Evolutionary conservation across 2,797 vertebrate species (phyloP), one percentile per base, ranked within the genome.

Genomic region (Semotilus atromaculatus): DNA sequence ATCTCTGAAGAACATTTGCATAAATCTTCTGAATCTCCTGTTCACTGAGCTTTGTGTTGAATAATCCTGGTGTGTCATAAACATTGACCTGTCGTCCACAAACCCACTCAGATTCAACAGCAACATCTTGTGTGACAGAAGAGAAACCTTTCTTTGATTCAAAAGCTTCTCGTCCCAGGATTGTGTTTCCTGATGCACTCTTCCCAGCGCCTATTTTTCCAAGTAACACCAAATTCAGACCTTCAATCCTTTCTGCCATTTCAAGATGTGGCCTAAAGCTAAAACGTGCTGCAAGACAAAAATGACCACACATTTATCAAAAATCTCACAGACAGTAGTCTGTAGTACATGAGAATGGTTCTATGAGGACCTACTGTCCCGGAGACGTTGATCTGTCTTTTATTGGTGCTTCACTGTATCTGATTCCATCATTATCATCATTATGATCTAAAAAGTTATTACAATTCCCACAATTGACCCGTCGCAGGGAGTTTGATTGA

Each of bases 1-100:
- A 34, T 66, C 1, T 66, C 62, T 34, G 29, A 0, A 66, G 62
- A 34, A 34, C 7, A 0, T 19, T 0, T 19, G 0, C 18, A 8
- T 29, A 6, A 2, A 21, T 8, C 16, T 9, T 1, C 29, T 19
- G 29, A 34, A 66, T 19, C 29, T 34, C 10, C 10, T 43, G 0
- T 43, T 43, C 40, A 43, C 40, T 43, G 1, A 43, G 40, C 16
- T 0, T 29, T 8, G 62, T 9, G 7, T 66, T 0, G 0, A 19
- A 66, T 18, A 66, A 31, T 66, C 62, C 62, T 66, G 62, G 62
- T 34, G 62, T 66, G 29, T 66, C 62, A 66, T 66, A 66, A 66
- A 66, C 29, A 34, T 16, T 19, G 62, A 64, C 13, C 6, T 1
- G 1, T n/a, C n/a, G n/a, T n/a, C n/a, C n/a, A n/a, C n/a, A 1